Evolutionary conservation across 2,113 vertebrate species (phyloP), one percentile per base, ranked within the genome.

Genomic region (Scalopus aquaticus): DNA sequence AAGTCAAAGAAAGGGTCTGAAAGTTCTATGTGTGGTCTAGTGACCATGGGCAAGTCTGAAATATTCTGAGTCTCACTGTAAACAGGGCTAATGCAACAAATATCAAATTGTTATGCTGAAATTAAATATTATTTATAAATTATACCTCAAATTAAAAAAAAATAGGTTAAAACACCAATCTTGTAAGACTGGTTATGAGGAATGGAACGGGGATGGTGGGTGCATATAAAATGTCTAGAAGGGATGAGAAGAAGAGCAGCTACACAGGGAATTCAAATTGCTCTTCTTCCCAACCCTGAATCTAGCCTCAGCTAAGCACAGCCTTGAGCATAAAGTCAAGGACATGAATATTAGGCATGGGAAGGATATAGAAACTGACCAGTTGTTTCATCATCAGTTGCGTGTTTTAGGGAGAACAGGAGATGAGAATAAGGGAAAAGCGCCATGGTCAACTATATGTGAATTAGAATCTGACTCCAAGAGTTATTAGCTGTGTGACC

Each of bases 241-340:
- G 24, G 51, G 19, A 54, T 54, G 51, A 54, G 24, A 26, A 22
- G 42, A 89, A 82, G 3, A 65, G 11, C 15, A 79, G 12, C 22
- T 67, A 35, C 30, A 42, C 64, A 89, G 6, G 51, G 78, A 76
- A 80, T 93, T 84, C n/a, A 51, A 58, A 91, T 70, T 95, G 35
- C 7, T 16, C 13, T 51, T 88, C n/a, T 87, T 84, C 32, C 58
- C 17, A 42, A 22, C 42, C 24, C 67, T 12, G 6, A 84, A 73
- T 24, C 28, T 84, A 9, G 64, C 13, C 15, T 90, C n/a, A 28
- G 11, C 32, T 60, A 88, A 69, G 79, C 54, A 49, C 49, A 58
- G 3, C 44, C 22, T n/a, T 88, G 51, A 88, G 26, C 20, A 84
- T 46, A 54, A 35, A 89, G 8, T 79, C 37, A 93, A 84, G 37